Base-by-base conservation (phyloP, 2,797 vertebrate species). In the Onychomys leucogaster region DNA sequence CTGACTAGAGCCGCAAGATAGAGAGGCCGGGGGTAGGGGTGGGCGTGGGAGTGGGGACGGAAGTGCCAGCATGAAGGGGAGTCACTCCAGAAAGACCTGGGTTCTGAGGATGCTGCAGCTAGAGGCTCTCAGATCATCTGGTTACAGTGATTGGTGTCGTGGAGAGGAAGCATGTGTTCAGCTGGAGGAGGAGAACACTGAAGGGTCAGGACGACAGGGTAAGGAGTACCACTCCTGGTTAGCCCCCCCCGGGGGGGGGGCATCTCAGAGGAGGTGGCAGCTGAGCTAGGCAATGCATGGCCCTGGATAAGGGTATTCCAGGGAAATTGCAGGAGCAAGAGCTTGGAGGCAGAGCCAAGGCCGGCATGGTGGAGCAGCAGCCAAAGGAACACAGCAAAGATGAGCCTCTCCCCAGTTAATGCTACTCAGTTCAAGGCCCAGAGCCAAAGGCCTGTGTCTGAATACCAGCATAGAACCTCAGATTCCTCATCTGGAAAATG, bases 391-490 rank as follows among this genome's bases (percentile, higher is more conserved):
- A 1, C 0, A 0, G 17, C 46, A 52, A 37, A 49, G 59, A 55
- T 59, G 25, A 9, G 61, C 59, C 34, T 34, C 37, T 13, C 69
- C 5, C 10, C 75, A 43, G 55, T 77, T 3, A 59, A 52, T n/a
- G 14, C 37, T 1, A 6, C 34, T 32, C 0, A 8, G 46, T 29
- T 0, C 1, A 29, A 17, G 43, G 19, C n/a, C 3, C 71, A 82
- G 41, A 69, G 84, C 16, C 55, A 75, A 43, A 75, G 37, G 27
- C 63, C 55, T 37, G 17, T 23, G 3, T 29, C 81, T 0, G 57
- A 82, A 78, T 71, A 29, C 19, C 52, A 67, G 85, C 76, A 65
- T n/a, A 6, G 65, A 81, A 86, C 65, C 76, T 95, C 61, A 17
- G 77, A 67, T 57, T 95, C 76, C 59, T 90, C 80, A 49, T 37